Conservation (phyloP, 2,888 invertebrate species). For the Cephus sareptanus region DNA sequence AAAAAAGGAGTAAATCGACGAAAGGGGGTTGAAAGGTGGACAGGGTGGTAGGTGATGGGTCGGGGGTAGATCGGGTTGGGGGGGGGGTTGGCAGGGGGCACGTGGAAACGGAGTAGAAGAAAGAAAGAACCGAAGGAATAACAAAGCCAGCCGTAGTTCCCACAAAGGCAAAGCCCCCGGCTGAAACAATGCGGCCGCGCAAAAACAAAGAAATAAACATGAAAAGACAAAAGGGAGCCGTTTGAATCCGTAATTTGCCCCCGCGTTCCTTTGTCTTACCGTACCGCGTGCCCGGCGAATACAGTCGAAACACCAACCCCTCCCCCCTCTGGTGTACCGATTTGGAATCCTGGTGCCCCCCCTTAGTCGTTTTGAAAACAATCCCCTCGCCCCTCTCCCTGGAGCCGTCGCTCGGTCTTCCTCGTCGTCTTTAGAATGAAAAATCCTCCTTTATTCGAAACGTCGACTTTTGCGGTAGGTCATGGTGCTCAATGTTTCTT, state of each 20-base stretch:
- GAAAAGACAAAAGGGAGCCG: constrained; percentile 61
- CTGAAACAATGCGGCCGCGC: constrained; percentile 59
- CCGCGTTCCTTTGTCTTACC: constrained; percentile 58
- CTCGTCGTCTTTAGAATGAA: background rate
- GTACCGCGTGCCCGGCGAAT: constrained; percentile 32
- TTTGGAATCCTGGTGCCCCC: constrained; percentile 30
- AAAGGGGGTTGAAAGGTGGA: too few relatives aligned
- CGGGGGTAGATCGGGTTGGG: background rate
- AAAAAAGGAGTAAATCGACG: constrained; percentile 4
- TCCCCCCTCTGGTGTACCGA: too few relatives aligned
- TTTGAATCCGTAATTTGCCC: constrained; percentile 65
- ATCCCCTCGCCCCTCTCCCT: background rate
- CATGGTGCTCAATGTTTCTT: constrained; percentile 24
- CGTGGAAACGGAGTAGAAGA: constrained; percentile 2
- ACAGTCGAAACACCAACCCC: too few relatives aligned
- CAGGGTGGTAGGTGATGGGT: too few relatives aligned
- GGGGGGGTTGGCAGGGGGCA: constrained; percentile 33
- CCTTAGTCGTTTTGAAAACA: constrained; percentile 7
- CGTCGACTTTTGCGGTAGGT: constrained; percentile 34
- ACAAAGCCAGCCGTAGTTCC: constrained; percentile 45
- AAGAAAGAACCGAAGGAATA: constrained; percentile 44
- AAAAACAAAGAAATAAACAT: constrained; percentile 65
- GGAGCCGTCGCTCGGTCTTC: background rate
- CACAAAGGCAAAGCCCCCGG: constrained; percentile 47
- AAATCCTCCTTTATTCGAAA: constrained; percentile 17